Evolutionary conservation across 2,113 vertebrate genomes (phyloP).

Genomic region (Cathartes aura): DNA sequence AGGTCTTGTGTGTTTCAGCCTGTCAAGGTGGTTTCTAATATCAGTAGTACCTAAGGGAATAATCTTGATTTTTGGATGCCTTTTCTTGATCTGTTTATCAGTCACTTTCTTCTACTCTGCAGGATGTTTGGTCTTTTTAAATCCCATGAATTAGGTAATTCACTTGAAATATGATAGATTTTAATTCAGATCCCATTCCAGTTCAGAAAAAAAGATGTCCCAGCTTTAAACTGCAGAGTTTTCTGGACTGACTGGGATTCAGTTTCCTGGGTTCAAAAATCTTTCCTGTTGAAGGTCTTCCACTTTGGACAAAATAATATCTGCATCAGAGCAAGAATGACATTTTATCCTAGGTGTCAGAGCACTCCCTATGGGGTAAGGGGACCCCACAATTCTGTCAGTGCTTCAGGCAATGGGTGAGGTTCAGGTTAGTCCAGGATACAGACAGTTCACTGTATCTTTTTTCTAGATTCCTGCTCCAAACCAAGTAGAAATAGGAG

Average conservation of each 20-base stretch:
- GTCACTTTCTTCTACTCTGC: neutral
- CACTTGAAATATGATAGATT: neutral
- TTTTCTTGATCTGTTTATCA: neutral
- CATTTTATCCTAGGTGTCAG: neutral
- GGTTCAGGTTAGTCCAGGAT: neutral
- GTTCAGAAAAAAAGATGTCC: accelerated
- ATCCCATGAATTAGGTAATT: neutral
- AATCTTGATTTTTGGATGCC: neutral
- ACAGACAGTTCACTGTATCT: neutral
- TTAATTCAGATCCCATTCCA: neutral
- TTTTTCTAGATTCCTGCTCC: neutral
- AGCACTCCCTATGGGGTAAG: neutral
- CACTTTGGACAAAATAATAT: neutral
- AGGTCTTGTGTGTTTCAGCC: neutral
- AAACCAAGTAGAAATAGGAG: neutral
- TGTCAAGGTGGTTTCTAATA: neutral
- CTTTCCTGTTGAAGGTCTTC: neutral
- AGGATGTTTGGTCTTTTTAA: accelerated
- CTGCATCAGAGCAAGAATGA: neutral
- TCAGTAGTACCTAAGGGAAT: neutral
- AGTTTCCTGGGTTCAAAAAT: neutral
- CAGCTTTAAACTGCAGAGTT: neutral
- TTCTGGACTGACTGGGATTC: neutral
- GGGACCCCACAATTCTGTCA: neutral
- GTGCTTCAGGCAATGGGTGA: neutral